Evolutionary conservation across 2,113 vertebrate species (phyloP).

Genomic region (Sapayoa aenigma): DNA sequence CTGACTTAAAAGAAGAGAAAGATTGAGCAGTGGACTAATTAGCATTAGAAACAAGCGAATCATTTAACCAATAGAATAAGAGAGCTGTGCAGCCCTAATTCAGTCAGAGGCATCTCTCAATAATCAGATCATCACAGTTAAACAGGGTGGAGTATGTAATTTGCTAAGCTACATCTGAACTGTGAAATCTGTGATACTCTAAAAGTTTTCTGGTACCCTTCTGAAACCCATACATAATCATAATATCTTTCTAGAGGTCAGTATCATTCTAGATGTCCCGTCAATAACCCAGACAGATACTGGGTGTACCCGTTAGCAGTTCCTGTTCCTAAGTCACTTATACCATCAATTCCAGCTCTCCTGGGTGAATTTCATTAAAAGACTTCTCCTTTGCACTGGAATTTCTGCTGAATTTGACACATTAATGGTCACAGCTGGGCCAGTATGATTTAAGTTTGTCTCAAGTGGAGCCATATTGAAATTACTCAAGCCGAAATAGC

Average conservation of each 20-base stretch:
- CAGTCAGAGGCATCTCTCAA: not conserved
- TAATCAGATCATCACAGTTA: not conserved
- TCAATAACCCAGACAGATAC: not conserved
- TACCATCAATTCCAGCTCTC: not conserved
- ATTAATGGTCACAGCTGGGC: not conserved
- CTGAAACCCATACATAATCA: not conserved
- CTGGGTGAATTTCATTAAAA: not conserved
- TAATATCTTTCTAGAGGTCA: not conserved
- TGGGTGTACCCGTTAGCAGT: not conserved
- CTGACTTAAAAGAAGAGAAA: not conserved
- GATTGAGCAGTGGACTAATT: not conserved
- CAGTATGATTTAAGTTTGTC: not conserved
- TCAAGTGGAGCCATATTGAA: not conserved
- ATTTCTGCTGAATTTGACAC: not conserved
- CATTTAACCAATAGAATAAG: not conserved
- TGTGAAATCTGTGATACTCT: not conserved
- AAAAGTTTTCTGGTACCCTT: not conserved
- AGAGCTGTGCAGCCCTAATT: not conserved
- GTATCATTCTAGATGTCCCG: not conserved
- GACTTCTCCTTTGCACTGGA: not conserved
- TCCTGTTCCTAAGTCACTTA: not conserved
- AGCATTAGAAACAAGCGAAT: not conserved
- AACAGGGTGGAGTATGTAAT: accelerated
- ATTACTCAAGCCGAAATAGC: not conserved
- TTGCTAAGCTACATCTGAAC: not conserved